A percentile compares a stretch with the other conserved stretches of the same genome.
Evolutionary conservation across 2,888 invertebrate genomes (phyloP).

Genomic region (Pocota personata): DNA sequence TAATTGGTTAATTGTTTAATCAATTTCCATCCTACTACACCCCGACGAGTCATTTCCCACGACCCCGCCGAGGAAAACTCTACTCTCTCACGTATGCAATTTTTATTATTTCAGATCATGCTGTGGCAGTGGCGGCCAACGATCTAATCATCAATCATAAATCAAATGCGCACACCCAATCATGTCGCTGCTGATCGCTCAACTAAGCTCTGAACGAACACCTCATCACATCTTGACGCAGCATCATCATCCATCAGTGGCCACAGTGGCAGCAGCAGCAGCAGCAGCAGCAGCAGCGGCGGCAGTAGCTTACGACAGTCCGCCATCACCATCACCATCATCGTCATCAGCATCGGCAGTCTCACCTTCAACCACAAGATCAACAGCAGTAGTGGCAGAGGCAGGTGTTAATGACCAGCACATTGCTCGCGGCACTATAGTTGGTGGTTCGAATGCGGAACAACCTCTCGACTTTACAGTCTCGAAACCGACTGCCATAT

Average conservation of each 20-base stretch:
- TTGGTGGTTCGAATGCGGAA: slow-evolving; percentile 77
- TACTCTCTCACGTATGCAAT: slow-evolving; percentile 4
- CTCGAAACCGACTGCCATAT: slow-evolving; percentile 51
- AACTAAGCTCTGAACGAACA: slow-evolving; percentile 73
- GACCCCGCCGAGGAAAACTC: background rate
- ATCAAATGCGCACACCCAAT: slow-evolving; percentile 73
- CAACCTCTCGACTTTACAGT: slow-evolving; percentile 75
- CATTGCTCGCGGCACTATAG: slow-evolving; percentile 49
- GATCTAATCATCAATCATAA: slow-evolving; percentile 72
- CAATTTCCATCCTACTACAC: slow-evolving; percentile 38
- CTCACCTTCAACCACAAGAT: slow-evolving; percentile 68
- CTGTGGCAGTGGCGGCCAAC: slow-evolving; percentile 9
- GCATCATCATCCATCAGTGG: slow-evolving; percentile 77
- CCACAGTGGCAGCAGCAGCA: slow-evolving; percentile 58
- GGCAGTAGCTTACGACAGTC: slow-evolving; percentile 70
- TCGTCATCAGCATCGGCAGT: slow-evolving; percentile 65
- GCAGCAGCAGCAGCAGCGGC: slow-evolving; percentile 54
- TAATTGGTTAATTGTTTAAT: slow-evolving; percentile 70
- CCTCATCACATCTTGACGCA: slow-evolving; percentile 73
- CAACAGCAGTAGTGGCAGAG: slow-evolving; percentile 74
- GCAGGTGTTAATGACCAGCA: slow-evolving; percentile 81
- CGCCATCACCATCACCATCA: slow-evolving; percentile 67
- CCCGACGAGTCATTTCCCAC: slow-evolving; percentile 36
- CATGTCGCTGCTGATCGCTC: slow-evolving; percentile 74
- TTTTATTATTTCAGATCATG: slow-evolving; percentile 62